Conservation (phyloP, 2,888 invertebrate genomes). For the Hesperia comma region DNA sequence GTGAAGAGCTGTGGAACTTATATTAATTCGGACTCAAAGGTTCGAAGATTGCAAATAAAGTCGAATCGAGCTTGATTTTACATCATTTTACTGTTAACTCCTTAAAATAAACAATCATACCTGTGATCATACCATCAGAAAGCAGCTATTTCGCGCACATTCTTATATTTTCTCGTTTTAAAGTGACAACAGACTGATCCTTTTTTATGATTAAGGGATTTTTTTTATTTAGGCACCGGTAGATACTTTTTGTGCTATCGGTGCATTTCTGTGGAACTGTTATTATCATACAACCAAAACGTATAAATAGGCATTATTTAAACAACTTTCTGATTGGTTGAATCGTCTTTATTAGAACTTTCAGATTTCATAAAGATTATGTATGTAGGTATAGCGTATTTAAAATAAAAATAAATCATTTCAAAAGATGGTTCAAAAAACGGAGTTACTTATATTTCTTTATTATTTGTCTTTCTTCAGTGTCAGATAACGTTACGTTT, state of each 20-base stretch:
- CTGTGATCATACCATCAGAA: too few species aligned
- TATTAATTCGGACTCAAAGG: too few species aligned
- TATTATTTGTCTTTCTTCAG: slow-evolving; percentile 42
- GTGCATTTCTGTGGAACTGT: neutral
- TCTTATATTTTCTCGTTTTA: too few species aligned
- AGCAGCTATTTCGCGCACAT: too few species aligned
- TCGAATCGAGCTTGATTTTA: too few species aligned
- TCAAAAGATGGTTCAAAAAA: neutral
- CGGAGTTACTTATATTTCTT: neutral
- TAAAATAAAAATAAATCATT: neutral
- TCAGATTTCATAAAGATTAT: neutral
- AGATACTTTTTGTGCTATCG: neutral
- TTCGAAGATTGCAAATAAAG: too few species aligned
- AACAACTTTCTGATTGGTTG: neutral
- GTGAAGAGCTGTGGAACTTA: too few species aligned
- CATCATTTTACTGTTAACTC: too few species aligned
- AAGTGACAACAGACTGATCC: too few species aligned
- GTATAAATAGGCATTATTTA: neutral
- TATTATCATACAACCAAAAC: neutral
- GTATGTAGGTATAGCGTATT: neutral
- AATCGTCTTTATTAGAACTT: neutral
- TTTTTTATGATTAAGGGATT: too few species aligned
- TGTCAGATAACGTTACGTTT: slow-evolving; percentile 60
- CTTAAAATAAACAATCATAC: too few species aligned
- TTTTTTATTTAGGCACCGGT: too few species aligned